phyloP scores from a whole-genome alignment of 2,888 invertebrate species.

The Stenodera caucasica region DNA sequence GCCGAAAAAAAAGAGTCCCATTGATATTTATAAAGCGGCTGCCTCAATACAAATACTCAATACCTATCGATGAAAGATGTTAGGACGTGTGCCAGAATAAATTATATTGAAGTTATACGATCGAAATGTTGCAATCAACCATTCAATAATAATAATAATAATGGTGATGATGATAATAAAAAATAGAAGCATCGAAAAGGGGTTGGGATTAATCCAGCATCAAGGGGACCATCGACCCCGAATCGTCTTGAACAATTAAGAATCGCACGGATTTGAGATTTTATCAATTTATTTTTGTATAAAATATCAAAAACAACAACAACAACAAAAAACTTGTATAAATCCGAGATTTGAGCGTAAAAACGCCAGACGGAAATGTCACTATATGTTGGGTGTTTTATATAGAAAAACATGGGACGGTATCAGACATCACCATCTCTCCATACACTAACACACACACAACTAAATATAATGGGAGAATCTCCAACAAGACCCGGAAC shows the following conservation, averaged over 20 bases:
- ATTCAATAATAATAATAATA: too few relatives aligned
- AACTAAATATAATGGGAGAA: conserved; percentile 43
- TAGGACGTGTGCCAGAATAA: conserved; percentile 44
- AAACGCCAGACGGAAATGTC: conserved; percentile 36
- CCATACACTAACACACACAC: conserved; percentile 2
- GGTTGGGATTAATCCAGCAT: conserved; percentile 5
- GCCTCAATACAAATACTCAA: conserved; percentile 40
- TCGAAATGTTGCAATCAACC: conserved; percentile 9
- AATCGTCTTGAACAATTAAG: background rate
- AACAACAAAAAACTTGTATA: conserved; percentile 1
- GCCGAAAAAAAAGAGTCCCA: conserved; percentile 35
- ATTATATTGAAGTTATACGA: conserved; percentile 32
- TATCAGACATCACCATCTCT: conserved; percentile 49
- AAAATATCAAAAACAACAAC: too few relatives aligned
- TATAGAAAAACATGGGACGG: conserved; percentile 36
- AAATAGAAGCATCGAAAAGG: too few relatives aligned
- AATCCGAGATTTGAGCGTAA: background rate
- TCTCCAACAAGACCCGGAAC: conserved; percentile 51
- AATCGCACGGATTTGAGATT: background rate
- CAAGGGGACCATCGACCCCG: background rate
- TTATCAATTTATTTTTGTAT: too few relatives aligned
- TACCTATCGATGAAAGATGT: conserved; percentile 44
- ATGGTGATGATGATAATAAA: too few relatives aligned
- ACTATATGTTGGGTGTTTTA: conserved; percentile 23
- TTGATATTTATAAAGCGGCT: conserved; percentile 48